These are phyloP conservation scores for Cantharis flavilabris DNA, from an alignment of 2,888 invertebrate species.

Conservation along the genomic window DNA sequence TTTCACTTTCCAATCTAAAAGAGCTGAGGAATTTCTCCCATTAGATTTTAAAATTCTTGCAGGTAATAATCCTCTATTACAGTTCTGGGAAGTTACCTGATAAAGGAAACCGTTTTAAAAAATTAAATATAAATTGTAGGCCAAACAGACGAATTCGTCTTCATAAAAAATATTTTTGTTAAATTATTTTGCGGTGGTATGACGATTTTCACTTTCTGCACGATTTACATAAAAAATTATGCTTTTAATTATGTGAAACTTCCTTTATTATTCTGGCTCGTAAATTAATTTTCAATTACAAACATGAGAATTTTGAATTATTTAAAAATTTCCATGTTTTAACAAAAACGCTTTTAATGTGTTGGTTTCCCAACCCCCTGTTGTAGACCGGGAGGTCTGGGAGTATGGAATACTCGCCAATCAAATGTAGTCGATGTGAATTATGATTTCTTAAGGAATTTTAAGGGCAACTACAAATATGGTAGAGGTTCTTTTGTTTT, in stretches of 20 bases:
- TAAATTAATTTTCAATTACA: not conserved
- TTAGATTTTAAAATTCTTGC: not conserved
- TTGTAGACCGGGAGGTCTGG: too few species aligned
- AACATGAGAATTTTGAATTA: not conserved
- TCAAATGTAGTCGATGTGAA: too few species aligned
- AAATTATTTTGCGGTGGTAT: not conserved
- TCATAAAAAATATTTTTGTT: not conserved
- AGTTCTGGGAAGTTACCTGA: not conserved
- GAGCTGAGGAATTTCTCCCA: not conserved
- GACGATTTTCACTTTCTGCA: not conserved
- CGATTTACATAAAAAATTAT: not conserved
- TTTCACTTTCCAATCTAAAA: not conserved
- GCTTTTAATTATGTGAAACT: not conserved
- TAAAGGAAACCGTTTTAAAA: not conserved
- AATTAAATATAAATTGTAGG: not conserved
- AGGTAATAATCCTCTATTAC: not conserved
- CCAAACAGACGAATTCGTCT: not conserved
- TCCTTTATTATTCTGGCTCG: not conserved
- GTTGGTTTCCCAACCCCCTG: too few species aligned
- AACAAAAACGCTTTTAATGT: too few species aligned
- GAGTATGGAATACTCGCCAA: too few species aligned
- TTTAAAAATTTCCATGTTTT: too few species aligned
- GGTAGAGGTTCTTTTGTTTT: too few species aligned
- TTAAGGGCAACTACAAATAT: too few species aligned
- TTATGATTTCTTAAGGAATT: too few species aligned